Percentiles rank a stretch among this genome's conserved stretches.
phyloP scores from a whole-genome alignment of 2,797 vertebrate genomes.

The Adrianichthys oophorus region DNA sequence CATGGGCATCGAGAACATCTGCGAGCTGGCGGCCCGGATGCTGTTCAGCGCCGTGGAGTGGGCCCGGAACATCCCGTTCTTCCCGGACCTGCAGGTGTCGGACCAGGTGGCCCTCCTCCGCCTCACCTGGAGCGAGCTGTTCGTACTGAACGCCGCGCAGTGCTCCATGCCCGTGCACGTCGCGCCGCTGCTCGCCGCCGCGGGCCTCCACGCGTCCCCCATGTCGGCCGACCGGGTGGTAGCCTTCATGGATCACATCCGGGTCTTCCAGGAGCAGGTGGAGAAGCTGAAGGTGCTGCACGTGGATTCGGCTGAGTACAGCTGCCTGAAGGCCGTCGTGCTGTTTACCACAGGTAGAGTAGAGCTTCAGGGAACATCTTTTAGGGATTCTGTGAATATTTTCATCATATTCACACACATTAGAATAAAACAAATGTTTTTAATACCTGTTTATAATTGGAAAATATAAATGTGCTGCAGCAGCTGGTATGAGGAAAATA shows the following conservation, averaged over 20 bases:
- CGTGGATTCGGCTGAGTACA: constrained; percentile 95
- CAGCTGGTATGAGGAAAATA: no score
- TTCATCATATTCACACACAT: background rate
- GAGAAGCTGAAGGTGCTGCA: constrained; percentile 96
- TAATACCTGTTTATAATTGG: no score
- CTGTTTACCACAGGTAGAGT: constrained; percentile 93
- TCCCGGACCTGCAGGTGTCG: constrained; percentile 95
- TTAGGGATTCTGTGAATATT: background rate
- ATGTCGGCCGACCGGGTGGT: constrained; percentile 96
- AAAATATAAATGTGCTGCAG: no score
- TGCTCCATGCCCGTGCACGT: constrained; percentile 97
- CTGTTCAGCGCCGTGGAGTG: constrained; percentile 97
- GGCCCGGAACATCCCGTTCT: constrained; percentile 97
- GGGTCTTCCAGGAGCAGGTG: constrained; percentile 98
- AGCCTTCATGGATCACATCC: constrained; percentile 99
- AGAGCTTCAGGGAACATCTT: background rate
- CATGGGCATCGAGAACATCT: constrained; percentile 99
- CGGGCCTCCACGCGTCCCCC: constrained; percentile 94
- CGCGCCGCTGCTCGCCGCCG: constrained; percentile 92
- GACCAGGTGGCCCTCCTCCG: constrained; percentile 95
- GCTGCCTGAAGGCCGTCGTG: constrained; percentile 96
- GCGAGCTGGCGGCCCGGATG: constrained; percentile 94
- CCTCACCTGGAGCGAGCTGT: constrained; percentile 96
- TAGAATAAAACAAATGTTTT: no score
- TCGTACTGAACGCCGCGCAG: constrained; percentile 95